phyloP scores from a whole-genome alignment of 1,140 invertebrate species.

The Delia radicum region DNA sequence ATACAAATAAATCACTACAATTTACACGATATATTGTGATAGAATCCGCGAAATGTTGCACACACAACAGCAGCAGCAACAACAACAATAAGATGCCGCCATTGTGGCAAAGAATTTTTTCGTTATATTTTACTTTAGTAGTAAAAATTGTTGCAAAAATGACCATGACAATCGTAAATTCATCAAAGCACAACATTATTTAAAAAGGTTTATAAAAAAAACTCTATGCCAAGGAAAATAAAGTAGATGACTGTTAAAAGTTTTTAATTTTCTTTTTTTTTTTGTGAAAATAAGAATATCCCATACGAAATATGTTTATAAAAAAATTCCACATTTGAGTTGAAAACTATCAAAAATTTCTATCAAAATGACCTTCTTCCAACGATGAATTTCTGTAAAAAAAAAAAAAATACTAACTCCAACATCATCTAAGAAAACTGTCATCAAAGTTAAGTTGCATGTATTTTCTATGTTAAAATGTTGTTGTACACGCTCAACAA shows the following conservation, averaged over 20 bases:
- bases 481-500: not conserved
- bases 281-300: too few species aligned
- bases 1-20: slow-evolving; percentile 2
- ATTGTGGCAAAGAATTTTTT: not conserved
- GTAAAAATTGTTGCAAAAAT: slow-evolving; percentile 2
- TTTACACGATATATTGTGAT: not conserved
- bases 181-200: not conserved
- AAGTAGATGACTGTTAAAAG: too few species aligned
- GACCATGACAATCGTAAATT: slow-evolving; percentile 1
- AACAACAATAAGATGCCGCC: not conserved
- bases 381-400: not conserved
- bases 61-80: not conserved
- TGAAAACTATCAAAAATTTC: not conserved
- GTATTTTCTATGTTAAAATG: not conserved
- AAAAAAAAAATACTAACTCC: not conserved
- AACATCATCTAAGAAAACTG: slow-evolving; percentile 1
- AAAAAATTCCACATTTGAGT: not conserved
- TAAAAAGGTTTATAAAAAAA: not conserved
- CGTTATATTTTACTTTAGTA: not conserved
- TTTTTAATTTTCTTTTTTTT: not conserved
- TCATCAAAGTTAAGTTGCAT: slow-evolving; percentile 4
- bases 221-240: too few species aligned
- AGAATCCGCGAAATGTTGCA: not conserved
- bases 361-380: slow-evolving; percentile 1
- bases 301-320: not conserved